phyloP scores from a whole-genome alignment of 2,113 vertebrate species.

The Paratilapia polleni region DNA sequence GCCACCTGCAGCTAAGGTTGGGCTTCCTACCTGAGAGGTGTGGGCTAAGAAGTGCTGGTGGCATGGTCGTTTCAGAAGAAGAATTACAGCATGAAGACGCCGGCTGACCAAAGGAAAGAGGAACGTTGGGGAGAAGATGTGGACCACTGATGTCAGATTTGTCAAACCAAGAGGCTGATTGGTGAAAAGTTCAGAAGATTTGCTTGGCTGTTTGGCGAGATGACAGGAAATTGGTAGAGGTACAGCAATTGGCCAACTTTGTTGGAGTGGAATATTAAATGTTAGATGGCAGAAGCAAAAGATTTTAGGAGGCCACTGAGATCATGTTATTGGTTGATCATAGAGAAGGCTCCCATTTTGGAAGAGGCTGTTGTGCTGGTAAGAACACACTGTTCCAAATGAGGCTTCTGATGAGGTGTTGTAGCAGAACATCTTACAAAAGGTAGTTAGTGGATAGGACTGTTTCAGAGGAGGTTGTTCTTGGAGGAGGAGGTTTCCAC shows the following conservation, averaged over 20 bases:
- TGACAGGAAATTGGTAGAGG: neutral
- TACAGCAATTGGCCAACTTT: neutral
- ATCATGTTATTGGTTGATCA: neutral
- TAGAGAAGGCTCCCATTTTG: too few species aligned
- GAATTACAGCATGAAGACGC: neutral
- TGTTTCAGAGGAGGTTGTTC: neutral
- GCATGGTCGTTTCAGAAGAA: slow-evolving; percentile 22
- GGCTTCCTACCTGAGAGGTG: slow-evolving; percentile 51
- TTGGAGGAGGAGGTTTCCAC: neutral
- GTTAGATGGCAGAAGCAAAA: neutral
- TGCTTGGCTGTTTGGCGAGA: neutral
- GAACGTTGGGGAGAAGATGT: neutral
- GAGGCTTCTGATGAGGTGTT: too few species aligned
- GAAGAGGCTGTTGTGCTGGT: too few species aligned
- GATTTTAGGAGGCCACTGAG: neutral
- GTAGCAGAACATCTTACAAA: neutral
- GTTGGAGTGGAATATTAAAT: neutral
- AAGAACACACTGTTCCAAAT: too few species aligned
- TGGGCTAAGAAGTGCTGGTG: neutral
- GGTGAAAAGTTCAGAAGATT: neutral
- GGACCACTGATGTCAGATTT: neutral
- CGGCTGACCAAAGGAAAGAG: neutral
- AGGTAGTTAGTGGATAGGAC: neutral
- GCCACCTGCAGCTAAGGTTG: neutral
- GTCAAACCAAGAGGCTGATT: neutral